phyloP scores from a whole-genome alignment of 2,113 vertebrate species.

The Nothoprocta pentlandii region DNA sequence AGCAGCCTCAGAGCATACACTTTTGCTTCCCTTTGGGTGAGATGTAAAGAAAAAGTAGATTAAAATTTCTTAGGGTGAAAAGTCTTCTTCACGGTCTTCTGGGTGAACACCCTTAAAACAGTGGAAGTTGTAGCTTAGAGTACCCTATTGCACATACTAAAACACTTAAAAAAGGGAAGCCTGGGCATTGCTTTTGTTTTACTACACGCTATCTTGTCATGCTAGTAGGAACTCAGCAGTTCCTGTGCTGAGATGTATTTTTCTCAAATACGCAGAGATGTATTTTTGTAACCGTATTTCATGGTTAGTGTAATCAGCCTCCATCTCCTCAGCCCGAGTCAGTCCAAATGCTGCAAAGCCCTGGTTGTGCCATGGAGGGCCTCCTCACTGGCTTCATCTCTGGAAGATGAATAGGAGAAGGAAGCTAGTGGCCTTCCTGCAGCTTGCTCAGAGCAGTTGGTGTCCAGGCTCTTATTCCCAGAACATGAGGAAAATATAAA shows the following conservation, averaged over 20 bases:
- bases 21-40: not conserved
- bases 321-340: not conserved
- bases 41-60: not conserved
- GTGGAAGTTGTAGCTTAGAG: not conserved
- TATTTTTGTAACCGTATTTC: not conserved
- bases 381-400: not conserved
- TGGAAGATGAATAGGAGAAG: not conserved
- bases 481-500: not conserved
- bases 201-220: not conserved
- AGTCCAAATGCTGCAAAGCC: not conserved
- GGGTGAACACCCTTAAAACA: not conserved
- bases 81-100: not conserved
- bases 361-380: not conserved
- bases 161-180: not conserved
- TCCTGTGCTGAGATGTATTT: not conserved
- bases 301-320: fast-evolving
- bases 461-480: not conserved
- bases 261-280: not conserved
- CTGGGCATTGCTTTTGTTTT: not conserved
- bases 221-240: not conserved
- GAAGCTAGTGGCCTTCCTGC: not conserved
- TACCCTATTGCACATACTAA: fast-evolving
- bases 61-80: not conserved
- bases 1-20: not conserved
- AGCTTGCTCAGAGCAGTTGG: fast-evolving